phyloP scores from a whole-genome alignment of 2,888 invertebrate species.

The Caenorhabditis doughertyi region DNA sequence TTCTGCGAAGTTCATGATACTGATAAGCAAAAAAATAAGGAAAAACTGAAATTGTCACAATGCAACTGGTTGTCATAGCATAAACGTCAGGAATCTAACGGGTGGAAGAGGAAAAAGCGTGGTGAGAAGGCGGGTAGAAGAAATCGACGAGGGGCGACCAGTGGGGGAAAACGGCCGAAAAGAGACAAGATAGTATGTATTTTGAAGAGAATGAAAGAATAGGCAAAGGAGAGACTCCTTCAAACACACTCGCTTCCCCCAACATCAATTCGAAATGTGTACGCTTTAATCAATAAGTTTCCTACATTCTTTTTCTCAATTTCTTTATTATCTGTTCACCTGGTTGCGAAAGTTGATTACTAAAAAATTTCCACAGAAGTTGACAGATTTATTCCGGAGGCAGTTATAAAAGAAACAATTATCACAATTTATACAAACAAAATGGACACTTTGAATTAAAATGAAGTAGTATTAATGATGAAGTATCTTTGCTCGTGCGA shows the following conservation, averaged over 20 bases:
- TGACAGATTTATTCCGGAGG: neutral
- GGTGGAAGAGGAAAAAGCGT: constrained; percentile 26
- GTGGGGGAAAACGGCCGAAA: constrained; percentile 23
- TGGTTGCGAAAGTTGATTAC: neutral
- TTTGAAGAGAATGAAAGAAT: constrained; percentile 15
- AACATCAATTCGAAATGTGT: constrained; percentile 37
- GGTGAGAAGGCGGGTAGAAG: constrained; percentile 24
- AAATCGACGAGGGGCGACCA: constrained; percentile 33
- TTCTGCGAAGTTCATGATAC: too few species aligned
- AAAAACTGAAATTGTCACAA: neutral
- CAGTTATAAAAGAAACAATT: neutral
- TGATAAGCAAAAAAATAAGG: neutral
- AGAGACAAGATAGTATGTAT: neutral
- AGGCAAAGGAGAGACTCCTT: constrained; percentile 18
- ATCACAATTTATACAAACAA: constrained; percentile 32
- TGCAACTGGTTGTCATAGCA: constrained; percentile 23
- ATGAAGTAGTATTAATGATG: constrained; percentile 71
- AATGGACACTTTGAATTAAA: constrained; percentile 35
- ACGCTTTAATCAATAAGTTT: constrained; percentile 41
- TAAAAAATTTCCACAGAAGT: neutral
- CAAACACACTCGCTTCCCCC: constrained; percentile 34
- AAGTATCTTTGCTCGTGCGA: constrained; percentile 73
- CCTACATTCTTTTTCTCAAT: neutral
- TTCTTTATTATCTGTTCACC: neutral
- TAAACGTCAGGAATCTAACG: constrained; percentile 7